phyloP scores from a whole-genome alignment of 2,888 invertebrate species.

The Scaptomyza polygonia region DNA sequence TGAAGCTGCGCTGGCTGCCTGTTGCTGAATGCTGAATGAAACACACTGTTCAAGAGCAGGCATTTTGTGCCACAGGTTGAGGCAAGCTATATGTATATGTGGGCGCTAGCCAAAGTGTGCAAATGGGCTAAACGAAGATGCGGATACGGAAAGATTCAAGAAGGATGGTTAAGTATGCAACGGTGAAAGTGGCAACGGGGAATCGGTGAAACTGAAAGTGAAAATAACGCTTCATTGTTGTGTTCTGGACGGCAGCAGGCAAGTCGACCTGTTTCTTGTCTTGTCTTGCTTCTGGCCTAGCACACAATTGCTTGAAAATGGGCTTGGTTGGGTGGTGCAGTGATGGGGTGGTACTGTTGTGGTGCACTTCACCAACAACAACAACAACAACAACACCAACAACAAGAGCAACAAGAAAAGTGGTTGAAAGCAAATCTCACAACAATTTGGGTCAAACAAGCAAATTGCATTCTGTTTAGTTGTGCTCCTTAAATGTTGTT shows the following conservation, averaged over 20 bases:
- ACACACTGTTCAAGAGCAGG: constrained; percentile 3
- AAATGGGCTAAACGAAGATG: constrained; percentile 56
- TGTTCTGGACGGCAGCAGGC: constrained; percentile 56
- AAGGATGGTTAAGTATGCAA: constrained; percentile 50
- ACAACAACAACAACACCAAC: constrained; percentile 4
- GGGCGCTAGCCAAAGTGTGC: constrained; percentile 36
- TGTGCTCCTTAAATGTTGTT: constrained; percentile 43
- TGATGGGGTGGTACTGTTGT: background rate
- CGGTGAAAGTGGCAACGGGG: constrained; percentile 9
- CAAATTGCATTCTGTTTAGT: constrained; percentile 81
- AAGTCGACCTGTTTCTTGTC: constrained; percentile 34
- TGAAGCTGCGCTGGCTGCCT: constrained; percentile 47
- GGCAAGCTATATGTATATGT: constrained; percentile 28
- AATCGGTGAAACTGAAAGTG: constrained; percentile 57
- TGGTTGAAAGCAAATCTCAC: constrained; percentile 75
- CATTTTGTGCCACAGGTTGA: constrained; percentile 45
- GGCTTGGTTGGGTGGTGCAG: constrained; percentile 33
- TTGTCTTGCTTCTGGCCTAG: constrained; percentile 27
- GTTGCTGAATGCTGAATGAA: constrained; percentile 25
- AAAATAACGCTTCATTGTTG: constrained; percentile 76
- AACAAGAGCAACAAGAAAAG: constrained; percentile 27
- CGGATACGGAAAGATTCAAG: constrained; percentile 17
- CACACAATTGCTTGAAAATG: constrained; percentile 64
- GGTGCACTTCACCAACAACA: too few relatives aligned
- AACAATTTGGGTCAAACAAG: constrained; percentile 81